Conservation (phyloP, 2,797 vertebrate species). For the Gymnoscopelus microlampas region DNA sequence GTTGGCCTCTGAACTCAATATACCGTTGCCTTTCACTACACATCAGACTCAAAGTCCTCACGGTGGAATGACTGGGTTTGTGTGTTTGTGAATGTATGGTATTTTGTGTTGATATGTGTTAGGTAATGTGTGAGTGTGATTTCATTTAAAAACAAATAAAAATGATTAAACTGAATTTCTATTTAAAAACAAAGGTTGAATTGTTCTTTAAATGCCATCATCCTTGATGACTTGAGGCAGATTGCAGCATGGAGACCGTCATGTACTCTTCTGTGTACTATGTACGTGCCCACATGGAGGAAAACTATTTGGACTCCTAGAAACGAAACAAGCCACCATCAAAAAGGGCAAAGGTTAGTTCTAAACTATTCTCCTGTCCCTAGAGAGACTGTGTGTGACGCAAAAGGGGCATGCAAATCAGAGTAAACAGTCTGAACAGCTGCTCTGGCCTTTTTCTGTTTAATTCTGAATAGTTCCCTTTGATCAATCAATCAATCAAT, state of each 20-base stretch:
- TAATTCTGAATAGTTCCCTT: slow-evolving; percentile 12
- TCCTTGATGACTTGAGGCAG: background rate
- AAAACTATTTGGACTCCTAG: slow-evolving; percentile 37
- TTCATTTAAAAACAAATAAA: background rate
- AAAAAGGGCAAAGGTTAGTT: slow-evolving; percentile 61
- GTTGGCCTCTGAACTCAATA: slow-evolving; percentile 56
- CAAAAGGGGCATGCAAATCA: slow-evolving; percentile 52
- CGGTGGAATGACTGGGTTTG: slow-evolving; percentile 31
- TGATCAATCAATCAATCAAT: slow-evolving; percentile 3
- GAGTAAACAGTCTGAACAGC: slow-evolving; percentile 48
- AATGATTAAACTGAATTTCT: background rate
- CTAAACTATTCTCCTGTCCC: slow-evolving; percentile 54
- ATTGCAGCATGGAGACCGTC: background rate
- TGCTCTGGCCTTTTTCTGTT: slow-evolving; percentile 50
- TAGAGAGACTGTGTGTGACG: slow-evolving; percentile 63
- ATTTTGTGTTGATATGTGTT: slow-evolving; percentile 35
- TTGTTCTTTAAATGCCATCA: background rate
- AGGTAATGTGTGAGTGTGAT: slow-evolving; percentile 19
- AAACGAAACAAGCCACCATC: slow-evolving; percentile 19
- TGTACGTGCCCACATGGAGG: slow-evolving; percentile 11
- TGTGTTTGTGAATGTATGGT: slow-evolving; percentile 17
- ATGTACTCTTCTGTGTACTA: background rate
- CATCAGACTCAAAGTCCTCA: slow-evolving; percentile 67
- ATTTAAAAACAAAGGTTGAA: background rate
- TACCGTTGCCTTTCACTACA: slow-evolving; percentile 70